A percentile compares a stretch with the other conserved stretches of the same genome.
Evolutionary conservation across 2,797 vertebrate genomes (phyloP).

Genomic region (Lepilemur ruficaudatus): DNA sequence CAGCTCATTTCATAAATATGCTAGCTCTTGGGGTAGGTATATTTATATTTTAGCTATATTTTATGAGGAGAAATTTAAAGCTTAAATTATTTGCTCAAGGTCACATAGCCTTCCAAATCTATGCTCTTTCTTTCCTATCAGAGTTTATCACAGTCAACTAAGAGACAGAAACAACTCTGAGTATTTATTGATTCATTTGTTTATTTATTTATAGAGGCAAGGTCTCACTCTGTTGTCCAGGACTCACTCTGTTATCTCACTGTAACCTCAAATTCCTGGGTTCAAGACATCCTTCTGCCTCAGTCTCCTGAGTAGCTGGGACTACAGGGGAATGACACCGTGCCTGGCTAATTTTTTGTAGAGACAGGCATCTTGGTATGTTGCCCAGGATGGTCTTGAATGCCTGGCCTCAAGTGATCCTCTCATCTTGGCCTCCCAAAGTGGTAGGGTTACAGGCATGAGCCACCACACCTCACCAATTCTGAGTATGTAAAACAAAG

Average conservation of each 20-base stretch:
- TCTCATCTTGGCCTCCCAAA: neutral
- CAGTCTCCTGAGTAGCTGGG: neutral
- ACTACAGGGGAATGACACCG: neutral
- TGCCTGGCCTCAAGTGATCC: neutral
- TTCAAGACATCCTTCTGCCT: neutral
- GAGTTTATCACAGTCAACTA: neutral
- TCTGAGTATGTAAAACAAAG: neutral
- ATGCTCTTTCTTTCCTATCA: neutral
- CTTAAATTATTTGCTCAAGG: neutral
- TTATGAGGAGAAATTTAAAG: constrained; percentile 32
- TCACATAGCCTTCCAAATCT: neutral
- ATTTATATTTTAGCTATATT: neutral
- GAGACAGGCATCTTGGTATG: neutral
- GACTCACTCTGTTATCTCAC: neutral
- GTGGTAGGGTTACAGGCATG: neutral
- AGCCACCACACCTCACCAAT: neutral
- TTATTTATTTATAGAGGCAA: neutral
- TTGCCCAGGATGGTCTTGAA: neutral
- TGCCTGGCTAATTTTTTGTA: neutral
- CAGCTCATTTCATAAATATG: neutral
- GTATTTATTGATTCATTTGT: neutral
- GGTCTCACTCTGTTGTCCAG: neutral
- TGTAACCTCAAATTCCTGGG: neutral
- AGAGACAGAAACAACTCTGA: neutral
- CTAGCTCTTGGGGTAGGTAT: neutral